Conservation (phyloP, 2,888 invertebrate genomes). For the Hirtodrosophila histrioides region DNA sequence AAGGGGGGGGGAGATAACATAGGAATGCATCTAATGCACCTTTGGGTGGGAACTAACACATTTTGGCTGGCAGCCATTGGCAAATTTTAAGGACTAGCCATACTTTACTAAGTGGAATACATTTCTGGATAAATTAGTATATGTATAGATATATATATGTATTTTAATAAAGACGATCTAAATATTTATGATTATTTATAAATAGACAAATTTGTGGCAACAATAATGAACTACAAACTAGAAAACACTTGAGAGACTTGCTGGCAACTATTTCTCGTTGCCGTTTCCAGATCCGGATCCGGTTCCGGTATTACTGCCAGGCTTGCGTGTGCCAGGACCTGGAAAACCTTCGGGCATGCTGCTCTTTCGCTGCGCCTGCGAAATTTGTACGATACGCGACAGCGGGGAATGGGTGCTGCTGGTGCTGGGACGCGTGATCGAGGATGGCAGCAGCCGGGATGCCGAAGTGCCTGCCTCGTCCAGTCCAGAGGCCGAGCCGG, state of each 20-base stretch:
- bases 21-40: neutral
- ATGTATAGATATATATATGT: slow-evolving; percentile 8
- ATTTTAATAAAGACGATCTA: slow-evolving; percentile 10
- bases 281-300: neutral
- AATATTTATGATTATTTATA: slow-evolving; percentile 1
- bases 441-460: slow-evolving; percentile 65
- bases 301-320: slow-evolving; percentile 7
- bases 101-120: slow-evolving; percentile 5
- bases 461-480: slow-evolving; percentile 53
- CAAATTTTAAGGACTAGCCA: slow-evolving; percentile 17
- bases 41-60: neutral
- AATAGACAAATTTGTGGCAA: slow-evolving; percentile 35
- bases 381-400: slow-evolving; percentile 83
- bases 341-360: slow-evolving; percentile 77
- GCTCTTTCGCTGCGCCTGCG: slow-evolving; percentile 83
- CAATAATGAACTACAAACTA: slow-evolving; percentile 43
- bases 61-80: slow-evolving; percentile 25
- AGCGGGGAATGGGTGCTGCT: slow-evolving; percentile 84
- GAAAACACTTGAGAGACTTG: slow-evolving; percentile 46
- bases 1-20: slow-evolving; percentile 17
- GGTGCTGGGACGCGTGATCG: slow-evolving; percentile 65
- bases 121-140: neutral
- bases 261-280: slow-evolving; percentile 30
- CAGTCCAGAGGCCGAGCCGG: neutral
- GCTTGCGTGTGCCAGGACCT: slow-evolving; percentile 29